phyloP scores from a whole-genome alignment of 1,140 invertebrate genomes.

The Phymastichus coffea region DNA sequence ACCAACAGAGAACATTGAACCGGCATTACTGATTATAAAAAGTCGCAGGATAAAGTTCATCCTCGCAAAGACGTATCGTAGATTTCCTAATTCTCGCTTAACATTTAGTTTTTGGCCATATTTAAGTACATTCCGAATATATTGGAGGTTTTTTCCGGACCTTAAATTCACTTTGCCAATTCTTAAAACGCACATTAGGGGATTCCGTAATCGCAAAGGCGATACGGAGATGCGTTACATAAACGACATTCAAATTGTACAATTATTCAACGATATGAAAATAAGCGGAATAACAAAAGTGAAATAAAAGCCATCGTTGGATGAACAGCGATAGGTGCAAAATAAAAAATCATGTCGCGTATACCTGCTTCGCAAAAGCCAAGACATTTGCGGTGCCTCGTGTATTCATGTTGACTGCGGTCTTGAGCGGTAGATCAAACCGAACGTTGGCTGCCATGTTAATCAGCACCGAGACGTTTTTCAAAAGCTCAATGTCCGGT shows the following conservation, averaged over 20 bases:
- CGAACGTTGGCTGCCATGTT: constrained; percentile 87
- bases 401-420: constrained; percentile 57
- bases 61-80: too few relatives aligned
- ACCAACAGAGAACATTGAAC: too few relatives aligned
- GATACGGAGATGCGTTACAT: background rate
- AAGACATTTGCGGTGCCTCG: constrained; percentile 54
- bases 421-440: constrained; percentile 58
- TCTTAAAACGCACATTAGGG: too few relatives aligned
- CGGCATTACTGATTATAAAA: too few relatives aligned
- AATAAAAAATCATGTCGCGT: background rate
- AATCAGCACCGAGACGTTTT: constrained; percentile 75
- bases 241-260: too few relatives aligned
- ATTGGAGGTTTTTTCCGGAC: too few relatives aligned
- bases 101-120: too few relatives aligned
- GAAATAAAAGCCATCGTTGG: background rate
- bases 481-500: constrained; percentile 58
- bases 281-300: background rate
- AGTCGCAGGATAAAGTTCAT: too few relatives aligned
- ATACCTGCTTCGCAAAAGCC: constrained; percentile 51
- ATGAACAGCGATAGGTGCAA: background rate
- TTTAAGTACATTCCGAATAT: too few relatives aligned
- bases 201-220: too few relatives aligned
- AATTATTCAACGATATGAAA: background rate
- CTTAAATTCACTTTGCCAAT: too few relatives aligned
- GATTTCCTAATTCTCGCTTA: too few relatives aligned